Conservation (phyloP, 2,113 vertebrate genomes). For the Psittacula cyanocephala region DNA sequence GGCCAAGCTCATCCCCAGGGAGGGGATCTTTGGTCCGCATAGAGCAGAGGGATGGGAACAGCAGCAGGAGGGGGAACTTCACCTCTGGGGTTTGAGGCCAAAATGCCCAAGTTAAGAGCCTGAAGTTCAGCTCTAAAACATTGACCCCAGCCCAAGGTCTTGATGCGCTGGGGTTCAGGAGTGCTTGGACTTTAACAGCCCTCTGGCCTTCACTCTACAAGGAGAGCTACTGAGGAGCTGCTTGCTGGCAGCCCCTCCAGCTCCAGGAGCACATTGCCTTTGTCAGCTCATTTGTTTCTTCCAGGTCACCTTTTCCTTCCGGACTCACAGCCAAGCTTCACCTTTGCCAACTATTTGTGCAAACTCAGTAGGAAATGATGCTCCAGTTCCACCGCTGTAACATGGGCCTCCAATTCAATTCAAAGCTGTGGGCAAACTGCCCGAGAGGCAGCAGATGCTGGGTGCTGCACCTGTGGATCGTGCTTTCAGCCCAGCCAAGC, state of each 20-base stretch:
- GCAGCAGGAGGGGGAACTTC: background rate
- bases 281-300: background rate
- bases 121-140: background rate
- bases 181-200: background rate
- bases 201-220: background rate
- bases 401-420: fast-evolving
- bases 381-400: too few relatives aligned
- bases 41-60: background rate
- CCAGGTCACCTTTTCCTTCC: background rate
- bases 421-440: background rate
- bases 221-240: background rate
- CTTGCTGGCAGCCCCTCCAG: background rate
- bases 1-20: background rate
- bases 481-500: fast-evolving
- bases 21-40: background rate
- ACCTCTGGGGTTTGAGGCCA: background rate
- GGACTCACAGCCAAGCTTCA: background rate
- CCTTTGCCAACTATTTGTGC: background rate
- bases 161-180: background rate
- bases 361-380: fast-evolving
- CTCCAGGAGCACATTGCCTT: background rate
- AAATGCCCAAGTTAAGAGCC: background rate
- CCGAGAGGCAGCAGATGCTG: background rate
- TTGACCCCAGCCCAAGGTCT: background rate
- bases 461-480: fast-evolving